These are phyloP conservation scores for Drosophila navojoa DNA, from an alignment of 1,140 invertebrate genomes.

Conservation along the genomic window DNA sequence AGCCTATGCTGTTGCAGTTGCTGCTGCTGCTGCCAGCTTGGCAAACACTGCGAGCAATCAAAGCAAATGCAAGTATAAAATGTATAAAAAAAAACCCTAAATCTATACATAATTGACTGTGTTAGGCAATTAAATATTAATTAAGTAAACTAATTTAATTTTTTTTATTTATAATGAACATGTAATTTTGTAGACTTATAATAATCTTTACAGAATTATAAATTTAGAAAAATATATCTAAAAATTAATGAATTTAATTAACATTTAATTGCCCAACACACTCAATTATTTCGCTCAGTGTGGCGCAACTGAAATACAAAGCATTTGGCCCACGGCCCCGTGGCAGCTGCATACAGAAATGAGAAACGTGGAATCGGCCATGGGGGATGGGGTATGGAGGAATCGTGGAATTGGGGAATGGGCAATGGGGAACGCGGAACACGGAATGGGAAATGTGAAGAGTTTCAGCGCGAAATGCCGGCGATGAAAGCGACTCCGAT, in stretches of 20 bases:
- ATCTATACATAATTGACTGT: too few relatives aligned
- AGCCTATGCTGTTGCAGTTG: slow-evolving; percentile 3
- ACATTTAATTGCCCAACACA: background rate
- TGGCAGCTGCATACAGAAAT: slow-evolving; percentile 34
- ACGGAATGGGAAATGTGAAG: slow-evolving; percentile 28
- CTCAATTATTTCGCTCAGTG: slow-evolving; percentile 22
- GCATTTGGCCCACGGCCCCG: slow-evolving; percentile 36
- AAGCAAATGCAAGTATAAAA: too few relatives aligned
- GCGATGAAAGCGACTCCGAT: slow-evolving; percentile 67
- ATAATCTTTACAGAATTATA: too few relatives aligned
- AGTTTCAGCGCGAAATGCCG: slow-evolving; percentile 50
- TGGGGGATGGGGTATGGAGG: background rate
- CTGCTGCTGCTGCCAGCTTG: slow-evolving; percentile 10
- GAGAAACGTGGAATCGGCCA: background rate
- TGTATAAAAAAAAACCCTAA: too few relatives aligned
- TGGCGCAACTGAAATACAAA: slow-evolving; percentile 15
- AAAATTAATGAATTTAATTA: too few relatives aligned
- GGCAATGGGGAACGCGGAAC: background rate
- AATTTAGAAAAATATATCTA: too few relatives aligned
- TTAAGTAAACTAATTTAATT: too few relatives aligned
- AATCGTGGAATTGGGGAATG: background rate
- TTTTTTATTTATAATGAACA: too few relatives aligned
- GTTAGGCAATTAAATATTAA: too few relatives aligned
- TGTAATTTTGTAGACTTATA: too few relatives aligned
- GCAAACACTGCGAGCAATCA: background rate